Evolutionary conservation across 2,888 invertebrate species (phyloP).

Genomic region (Schizaphis graminum): DNA sequence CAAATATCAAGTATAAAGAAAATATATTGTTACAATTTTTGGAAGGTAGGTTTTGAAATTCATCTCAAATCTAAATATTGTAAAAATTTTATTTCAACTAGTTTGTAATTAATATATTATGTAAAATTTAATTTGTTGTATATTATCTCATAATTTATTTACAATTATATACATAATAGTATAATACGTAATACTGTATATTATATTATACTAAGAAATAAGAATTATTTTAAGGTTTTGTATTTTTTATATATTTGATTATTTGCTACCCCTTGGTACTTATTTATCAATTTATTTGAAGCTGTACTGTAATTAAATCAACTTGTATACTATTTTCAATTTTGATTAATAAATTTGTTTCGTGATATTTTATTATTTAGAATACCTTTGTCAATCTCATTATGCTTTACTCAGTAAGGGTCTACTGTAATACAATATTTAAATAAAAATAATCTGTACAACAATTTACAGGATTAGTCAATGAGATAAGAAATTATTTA

Average conservation of each 20-base stretch:
- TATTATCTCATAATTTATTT: not conserved
- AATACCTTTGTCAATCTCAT: not conserved
- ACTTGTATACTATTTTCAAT: not conserved
- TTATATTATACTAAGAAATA: not conserved
- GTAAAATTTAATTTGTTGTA: not conserved
- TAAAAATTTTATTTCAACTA: not conserved
- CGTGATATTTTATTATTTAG: not conserved
- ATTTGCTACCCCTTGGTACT: not conserved
- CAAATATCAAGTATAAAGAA: constrained; percentile 12
- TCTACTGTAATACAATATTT: not conserved
- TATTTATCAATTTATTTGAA: not conserved
- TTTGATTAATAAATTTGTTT: not conserved
- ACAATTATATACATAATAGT: not conserved
- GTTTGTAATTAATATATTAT: not conserved
- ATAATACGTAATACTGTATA: not conserved
- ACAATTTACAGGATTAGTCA: not conserved
- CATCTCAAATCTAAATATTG: not conserved
- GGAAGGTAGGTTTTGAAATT: not conserved
- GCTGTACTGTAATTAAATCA: not conserved
- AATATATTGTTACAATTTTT: not conserved
- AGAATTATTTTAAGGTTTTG: not conserved
- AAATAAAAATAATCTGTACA: not conserved
- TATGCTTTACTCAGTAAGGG: not conserved
- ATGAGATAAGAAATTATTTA: not conserved
- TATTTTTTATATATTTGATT: not conserved